Evolutionary conservation across 2,888 invertebrate genomes (phyloP).

Genomic region (Lasioglossum marginatum): DNA sequence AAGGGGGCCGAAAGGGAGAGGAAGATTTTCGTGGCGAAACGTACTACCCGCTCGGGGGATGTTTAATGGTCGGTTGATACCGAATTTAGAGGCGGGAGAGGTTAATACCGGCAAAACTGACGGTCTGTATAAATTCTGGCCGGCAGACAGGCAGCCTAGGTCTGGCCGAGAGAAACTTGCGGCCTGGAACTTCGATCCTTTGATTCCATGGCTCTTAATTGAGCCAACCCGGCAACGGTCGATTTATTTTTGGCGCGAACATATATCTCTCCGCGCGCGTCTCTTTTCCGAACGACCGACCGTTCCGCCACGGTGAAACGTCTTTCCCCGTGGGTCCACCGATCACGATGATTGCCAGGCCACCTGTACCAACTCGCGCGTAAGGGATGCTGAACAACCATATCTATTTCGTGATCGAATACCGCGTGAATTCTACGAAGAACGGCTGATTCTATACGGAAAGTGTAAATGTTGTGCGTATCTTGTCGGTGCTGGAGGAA

Average conservation of each 20-base stretch:
- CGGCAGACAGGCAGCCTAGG: constrained; percentile 20
- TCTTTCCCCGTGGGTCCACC: background rate
- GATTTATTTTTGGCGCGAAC: constrained; percentile 50
- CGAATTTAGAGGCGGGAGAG: constrained; percentile 65
- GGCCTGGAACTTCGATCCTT: constrained; percentile 47
- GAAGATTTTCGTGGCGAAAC: constrained; percentile 44
- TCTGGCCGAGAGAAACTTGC: background rate
- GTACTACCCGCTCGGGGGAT: constrained; percentile 51
- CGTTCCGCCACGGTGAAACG: background rate
- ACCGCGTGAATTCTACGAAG: too few relatives aligned
- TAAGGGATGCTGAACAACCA: background rate
- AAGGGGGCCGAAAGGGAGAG: background rate
- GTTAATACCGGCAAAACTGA: constrained; percentile 21
- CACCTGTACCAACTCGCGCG: background rate
- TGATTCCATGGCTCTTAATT: constrained; percentile 53
- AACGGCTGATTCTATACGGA: too few relatives aligned
- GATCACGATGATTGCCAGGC: background rate
- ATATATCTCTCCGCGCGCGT: constrained; percentile 17
- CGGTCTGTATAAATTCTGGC: constrained; percentile 47
- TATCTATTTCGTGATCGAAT: too few relatives aligned
- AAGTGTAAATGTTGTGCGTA: too few relatives aligned
- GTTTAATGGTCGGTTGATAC: constrained; percentile 66
- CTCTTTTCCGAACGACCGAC: background rate
- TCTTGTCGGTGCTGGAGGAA: too few relatives aligned
- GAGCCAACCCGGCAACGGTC: constrained; percentile 35